Conservation (phyloP, 2,888 invertebrate genomes). For the Dicyrtomina minuta region DNA sequence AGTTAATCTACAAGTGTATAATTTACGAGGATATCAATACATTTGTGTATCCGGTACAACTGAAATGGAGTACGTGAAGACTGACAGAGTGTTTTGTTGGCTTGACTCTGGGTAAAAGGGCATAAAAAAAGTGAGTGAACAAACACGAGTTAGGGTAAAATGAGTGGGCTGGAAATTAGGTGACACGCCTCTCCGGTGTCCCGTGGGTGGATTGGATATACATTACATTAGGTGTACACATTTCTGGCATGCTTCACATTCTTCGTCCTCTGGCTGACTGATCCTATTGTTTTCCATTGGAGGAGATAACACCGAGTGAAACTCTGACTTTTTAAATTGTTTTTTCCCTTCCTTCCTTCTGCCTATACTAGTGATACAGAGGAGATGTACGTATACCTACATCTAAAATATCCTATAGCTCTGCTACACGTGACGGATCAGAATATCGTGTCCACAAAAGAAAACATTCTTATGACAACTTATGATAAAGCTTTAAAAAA, state of each 20-base stretch:
- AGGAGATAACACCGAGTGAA: slow-evolving; percentile 23
- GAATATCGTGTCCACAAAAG: not conserved
- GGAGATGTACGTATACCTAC: no score
- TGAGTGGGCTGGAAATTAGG: slow-evolving; percentile 39
- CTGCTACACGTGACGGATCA: no score
- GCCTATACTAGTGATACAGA: not conserved
- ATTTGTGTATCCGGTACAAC: slow-evolving; percentile 17
- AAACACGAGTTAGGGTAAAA: slow-evolving; percentile 31
- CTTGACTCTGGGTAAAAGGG: not conserved
- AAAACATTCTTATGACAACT: slow-evolving; percentile 18
- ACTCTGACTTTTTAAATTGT: slow-evolving; percentile 16
- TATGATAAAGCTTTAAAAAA: slow-evolving; percentile 13
- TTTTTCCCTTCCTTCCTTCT: not conserved
- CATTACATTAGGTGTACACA: slow-evolving; percentile 35
- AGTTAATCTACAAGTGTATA: no score
- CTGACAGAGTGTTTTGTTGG: slow-evolving; percentile 12
- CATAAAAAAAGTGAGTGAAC: slow-evolving; percentile 13
- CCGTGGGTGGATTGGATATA: slow-evolving; percentile 37
- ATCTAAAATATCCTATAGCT: no score
- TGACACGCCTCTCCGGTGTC: slow-evolving; percentile 38
- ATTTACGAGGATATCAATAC: slow-evolving; percentile 10
- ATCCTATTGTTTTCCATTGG: slow-evolving; percentile 35
- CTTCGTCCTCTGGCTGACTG: slow-evolving; percentile 24
- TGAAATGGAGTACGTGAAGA: slow-evolving; percentile 9
- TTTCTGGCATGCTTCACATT: slow-evolving; percentile 36